A percentile compares a stretch with the other conserved stretches of the same genome.
phyloP scores from a whole-genome alignment of 2,888 invertebrate genomes.

The Melinopterus prodromus region DNA sequence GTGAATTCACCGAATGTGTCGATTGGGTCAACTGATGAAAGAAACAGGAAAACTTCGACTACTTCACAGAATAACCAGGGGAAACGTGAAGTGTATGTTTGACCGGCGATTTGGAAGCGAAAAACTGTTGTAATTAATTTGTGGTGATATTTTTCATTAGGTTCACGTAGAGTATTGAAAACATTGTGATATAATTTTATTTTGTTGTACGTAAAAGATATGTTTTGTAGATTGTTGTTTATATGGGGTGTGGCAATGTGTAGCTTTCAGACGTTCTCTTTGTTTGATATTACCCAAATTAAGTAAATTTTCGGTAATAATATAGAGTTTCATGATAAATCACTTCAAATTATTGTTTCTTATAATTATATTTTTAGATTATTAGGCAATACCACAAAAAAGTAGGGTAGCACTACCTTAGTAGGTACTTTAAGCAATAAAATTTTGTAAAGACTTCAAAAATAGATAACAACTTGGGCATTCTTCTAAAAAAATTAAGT shows the following conservation, averaged over 20 bases:
- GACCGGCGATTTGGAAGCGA: constrained; percentile 42
- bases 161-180: constrained; percentile 27
- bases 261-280: neutral
- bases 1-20: constrained; percentile 37
- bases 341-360: too few relatives aligned
- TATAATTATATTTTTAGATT: too few relatives aligned
- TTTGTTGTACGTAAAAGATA: constrained; percentile 6
- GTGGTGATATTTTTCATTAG: constrained; percentile 18
- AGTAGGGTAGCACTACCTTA: too few relatives aligned
- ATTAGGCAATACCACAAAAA: too few relatives aligned
- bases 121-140: constrained; percentile 16
- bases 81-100: constrained; percentile 68
- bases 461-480: too few relatives aligned
- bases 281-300: too few relatives aligned
- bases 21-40: constrained; percentile 40
- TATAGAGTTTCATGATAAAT: too few relatives aligned
- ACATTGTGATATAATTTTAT: constrained; percentile 34
- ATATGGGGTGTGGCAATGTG: neutral
- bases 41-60: constrained; percentile 60
- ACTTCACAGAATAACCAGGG: constrained; percentile 58
- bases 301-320: too few relatives aligned
- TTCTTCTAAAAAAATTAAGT: too few relatives aligned
- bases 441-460: too few relatives aligned
- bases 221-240: neutral
- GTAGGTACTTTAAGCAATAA: too few relatives aligned